A percentile compares a stretch with the other conserved stretches of the same genome.
phyloP scores from a whole-genome alignment of 2,113 vertebrate genomes.

The Phodopus roborovskii region DNA sequence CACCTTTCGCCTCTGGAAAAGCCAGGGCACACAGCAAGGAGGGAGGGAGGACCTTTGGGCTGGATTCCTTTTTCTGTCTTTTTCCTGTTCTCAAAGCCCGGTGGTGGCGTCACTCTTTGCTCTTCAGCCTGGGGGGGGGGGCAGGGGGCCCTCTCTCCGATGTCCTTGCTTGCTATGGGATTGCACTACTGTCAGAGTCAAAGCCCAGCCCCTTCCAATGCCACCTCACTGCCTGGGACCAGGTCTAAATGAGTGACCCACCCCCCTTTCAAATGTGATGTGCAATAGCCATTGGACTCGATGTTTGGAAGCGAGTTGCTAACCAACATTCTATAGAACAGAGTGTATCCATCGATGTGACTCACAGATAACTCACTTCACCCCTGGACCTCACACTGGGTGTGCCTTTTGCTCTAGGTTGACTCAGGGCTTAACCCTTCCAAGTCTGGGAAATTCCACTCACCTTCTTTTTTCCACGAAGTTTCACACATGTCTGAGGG shows the following conservation, averaged over 20 bases:
- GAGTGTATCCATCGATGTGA: slow-evolving; percentile 74
- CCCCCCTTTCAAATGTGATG: neutral
- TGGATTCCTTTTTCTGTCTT: neutral
- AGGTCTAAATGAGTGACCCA: neutral
- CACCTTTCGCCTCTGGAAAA: neutral
- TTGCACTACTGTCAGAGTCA: neutral
- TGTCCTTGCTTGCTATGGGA: neutral
- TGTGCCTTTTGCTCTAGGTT: slow-evolving; percentile 64
- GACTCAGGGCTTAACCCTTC: slow-evolving; percentile 71
- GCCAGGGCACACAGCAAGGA: neutral
- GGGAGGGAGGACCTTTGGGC: neutral
- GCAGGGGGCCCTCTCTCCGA: neutral
- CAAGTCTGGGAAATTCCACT: slow-evolving; percentile 1
- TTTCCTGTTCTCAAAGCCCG: neutral
- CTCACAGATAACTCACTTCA: slow-evolving; percentile 74
- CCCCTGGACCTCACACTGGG: slow-evolving; percentile 75
- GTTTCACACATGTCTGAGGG: neutral
- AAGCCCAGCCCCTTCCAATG: neutral
- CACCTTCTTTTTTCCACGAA: neutral
- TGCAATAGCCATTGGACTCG: neutral
- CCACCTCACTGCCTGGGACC: neutral
- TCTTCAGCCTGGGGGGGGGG: neutral
- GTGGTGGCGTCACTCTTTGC: neutral
- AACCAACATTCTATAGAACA: slow-evolving; percentile 74
- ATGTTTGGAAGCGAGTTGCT: slow-evolving; percentile 78